phyloP scores from a whole-genome alignment of 2,888 invertebrate species.

The Celastrina argiolus region DNA sequence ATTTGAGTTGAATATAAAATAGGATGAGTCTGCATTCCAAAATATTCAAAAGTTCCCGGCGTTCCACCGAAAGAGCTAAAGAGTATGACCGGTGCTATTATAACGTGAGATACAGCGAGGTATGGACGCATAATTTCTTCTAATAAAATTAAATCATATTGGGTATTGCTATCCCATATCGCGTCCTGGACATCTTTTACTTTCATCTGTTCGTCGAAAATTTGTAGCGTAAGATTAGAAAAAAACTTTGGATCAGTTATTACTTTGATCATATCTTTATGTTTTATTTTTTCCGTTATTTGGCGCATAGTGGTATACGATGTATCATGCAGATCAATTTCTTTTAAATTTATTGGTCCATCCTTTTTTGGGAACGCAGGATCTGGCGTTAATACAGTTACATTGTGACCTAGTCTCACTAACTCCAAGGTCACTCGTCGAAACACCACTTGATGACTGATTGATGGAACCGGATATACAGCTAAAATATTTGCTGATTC shows the following conservation, averaged over 20 bases:
- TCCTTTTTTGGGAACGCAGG: slow-evolving; percentile 44
- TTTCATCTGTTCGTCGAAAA: slow-evolving; percentile 1
- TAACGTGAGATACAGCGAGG: slow-evolving; percentile 7
- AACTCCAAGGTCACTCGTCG: slow-evolving; percentile 52
- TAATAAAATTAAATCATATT: slow-evolving; percentile 18
- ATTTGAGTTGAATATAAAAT: slow-evolving; percentile 16
- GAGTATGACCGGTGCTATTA: slow-evolving; percentile 11
- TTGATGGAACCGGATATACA: slow-evolving; percentile 51
- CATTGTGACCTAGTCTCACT: slow-evolving; percentile 56
- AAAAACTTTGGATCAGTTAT: background rate
- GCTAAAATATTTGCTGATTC: slow-evolving; percentile 42
- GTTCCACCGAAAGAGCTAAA: slow-evolving; percentile 20
- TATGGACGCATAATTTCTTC: slow-evolving; percentile 8
- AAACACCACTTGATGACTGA: slow-evolving; percentile 63
- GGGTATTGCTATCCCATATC: background rate
- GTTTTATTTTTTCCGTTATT: background rate
- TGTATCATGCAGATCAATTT: slow-evolving; percentile 48
- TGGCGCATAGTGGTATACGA: slow-evolving; percentile 36
- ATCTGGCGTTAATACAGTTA: slow-evolving; percentile 56
- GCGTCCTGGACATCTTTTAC: background rate
- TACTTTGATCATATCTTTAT: background rate
- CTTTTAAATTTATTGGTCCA: slow-evolving; percentile 47
- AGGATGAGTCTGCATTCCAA: slow-evolving; percentile 12
- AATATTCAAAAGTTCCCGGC: background rate
- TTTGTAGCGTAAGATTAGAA: background rate